Percentiles rank a stretch among this genome's conserved stretches.
Evolutionary conservation across 2,113 vertebrate species (phyloP).

Genomic region (Melanocharis versteri): DNA sequence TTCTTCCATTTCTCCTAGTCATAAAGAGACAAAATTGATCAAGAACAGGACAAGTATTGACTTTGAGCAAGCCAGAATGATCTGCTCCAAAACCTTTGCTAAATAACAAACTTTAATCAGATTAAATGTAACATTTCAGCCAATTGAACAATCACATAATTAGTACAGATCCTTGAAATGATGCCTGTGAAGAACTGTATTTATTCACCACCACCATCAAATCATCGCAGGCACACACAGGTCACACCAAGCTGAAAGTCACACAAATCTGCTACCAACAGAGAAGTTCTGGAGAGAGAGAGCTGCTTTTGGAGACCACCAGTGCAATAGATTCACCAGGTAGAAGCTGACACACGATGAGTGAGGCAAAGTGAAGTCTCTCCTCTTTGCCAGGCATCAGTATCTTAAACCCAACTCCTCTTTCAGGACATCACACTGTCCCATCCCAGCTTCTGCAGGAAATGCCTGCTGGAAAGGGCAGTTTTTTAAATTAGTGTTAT

Average conservation of each 20-base stretch:
- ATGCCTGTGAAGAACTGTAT: background rate
- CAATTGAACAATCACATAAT: background rate
- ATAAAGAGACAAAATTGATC: background rate
- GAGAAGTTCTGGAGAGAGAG: background rate
- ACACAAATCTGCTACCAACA: background rate
- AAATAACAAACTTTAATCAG: background rate
- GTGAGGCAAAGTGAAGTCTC: background rate
- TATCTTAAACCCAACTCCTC: background rate
- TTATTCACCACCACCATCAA: background rate
- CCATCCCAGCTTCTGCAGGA: background rate
- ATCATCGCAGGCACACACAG: background rate
- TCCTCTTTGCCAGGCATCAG: background rate
- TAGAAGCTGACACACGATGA: background rate
- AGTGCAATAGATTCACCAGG: too few species aligned
- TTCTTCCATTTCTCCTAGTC: slow-evolving; percentile 91
- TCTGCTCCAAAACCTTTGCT: background rate
- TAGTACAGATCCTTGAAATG: background rate
- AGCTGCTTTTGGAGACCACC: background rate
- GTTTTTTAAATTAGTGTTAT: background rate
- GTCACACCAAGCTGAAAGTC: background rate
- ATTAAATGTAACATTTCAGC: background rate
- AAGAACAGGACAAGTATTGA: background rate
- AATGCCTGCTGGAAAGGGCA: background rate
- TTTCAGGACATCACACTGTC: background rate
- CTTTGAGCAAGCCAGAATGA: background rate